Evolutionary conservation across 2,888 invertebrate genomes (phyloP).

Genomic region (Tipula lateralis): DNA sequence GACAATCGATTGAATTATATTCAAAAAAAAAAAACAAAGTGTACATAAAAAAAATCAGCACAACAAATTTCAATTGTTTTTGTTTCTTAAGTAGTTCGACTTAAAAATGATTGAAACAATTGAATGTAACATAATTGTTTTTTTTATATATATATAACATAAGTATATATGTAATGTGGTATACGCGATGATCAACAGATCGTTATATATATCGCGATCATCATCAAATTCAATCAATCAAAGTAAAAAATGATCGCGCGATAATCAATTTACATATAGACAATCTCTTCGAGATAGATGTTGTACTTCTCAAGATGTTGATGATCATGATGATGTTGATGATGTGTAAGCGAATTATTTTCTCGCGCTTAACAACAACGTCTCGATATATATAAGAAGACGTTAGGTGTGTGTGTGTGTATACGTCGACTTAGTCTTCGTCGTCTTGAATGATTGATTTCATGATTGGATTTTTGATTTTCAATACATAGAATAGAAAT

Average conservation of each 20-base stretch:
- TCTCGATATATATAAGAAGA: not conserved
- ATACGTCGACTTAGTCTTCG: not conserved
- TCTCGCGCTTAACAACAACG: not conserved
- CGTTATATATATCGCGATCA: not conserved
- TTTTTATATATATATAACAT: too few species aligned
- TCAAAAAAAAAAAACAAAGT: not conserved
- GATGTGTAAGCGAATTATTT: not conserved
- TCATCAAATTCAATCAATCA: slow-evolving; percentile 15
- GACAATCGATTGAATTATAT: not conserved
- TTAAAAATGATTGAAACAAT: slow-evolving; percentile 24
- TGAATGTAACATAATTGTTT: not conserved
- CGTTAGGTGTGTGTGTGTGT: not conserved
- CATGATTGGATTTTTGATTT: not conserved
- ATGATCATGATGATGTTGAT: not conserved
- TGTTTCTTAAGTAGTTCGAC: slow-evolving; percentile 3
- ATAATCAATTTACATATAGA: not conserved
- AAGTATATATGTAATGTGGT: not conserved
- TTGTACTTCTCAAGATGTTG: not conserved
- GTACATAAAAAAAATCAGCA: not conserved
- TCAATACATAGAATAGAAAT: not conserved
- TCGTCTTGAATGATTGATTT: not conserved
- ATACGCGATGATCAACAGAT: not conserved
- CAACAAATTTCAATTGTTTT: slow-evolving; percentile 24
- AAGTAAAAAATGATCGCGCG: not conserved
- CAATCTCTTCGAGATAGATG: not conserved